A percentile compares a stretch with the other conserved stretches of the same genome.
These are phyloP conservation scores for Thumatha senex DNA, from an alignment of 2,888 invertebrate genomes.

Conservation along the genomic window DNA sequence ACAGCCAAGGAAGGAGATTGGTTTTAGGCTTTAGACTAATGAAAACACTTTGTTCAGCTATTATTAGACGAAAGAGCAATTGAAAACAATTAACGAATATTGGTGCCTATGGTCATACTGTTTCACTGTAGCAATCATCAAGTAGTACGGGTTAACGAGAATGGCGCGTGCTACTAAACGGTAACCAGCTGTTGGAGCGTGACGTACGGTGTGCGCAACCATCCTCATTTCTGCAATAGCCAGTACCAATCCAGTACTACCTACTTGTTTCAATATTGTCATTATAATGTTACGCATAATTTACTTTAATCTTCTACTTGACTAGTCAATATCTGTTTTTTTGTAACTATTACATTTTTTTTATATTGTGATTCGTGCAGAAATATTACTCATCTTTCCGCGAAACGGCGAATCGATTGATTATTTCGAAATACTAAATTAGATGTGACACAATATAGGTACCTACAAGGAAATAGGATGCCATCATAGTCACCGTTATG, in stretches of 20 bases:
- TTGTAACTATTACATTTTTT: background rate
- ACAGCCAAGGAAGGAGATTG: too few species aligned
- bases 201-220: constrained; percentile 61
- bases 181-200: constrained; percentile 67
- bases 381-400: background rate
- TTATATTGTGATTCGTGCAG: background rate
- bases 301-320: constrained; percentile 16
- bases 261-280: constrained; percentile 40
- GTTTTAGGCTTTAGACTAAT: too few species aligned
- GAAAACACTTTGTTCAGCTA: too few species aligned
- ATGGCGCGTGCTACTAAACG: constrained; percentile 55
- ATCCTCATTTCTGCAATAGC: constrained; percentile 63
- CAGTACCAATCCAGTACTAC: constrained; percentile 37
- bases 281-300: constrained; percentile 39
- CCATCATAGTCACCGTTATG: background rate
- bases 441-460: background rate
- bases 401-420: background rate
- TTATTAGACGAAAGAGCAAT: background rate
- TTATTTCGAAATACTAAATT: background rate
- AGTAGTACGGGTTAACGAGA: constrained; percentile 34
- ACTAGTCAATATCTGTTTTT: constrained; percentile 4
- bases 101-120: constrained; percentile 5
- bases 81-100: background rate
- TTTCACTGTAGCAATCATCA: constrained; percentile 41
- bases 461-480: background rate